Evolutionary conservation across 2,888 invertebrate species (phyloP).

Genomic region (Odontocerum albicorne): DNA sequence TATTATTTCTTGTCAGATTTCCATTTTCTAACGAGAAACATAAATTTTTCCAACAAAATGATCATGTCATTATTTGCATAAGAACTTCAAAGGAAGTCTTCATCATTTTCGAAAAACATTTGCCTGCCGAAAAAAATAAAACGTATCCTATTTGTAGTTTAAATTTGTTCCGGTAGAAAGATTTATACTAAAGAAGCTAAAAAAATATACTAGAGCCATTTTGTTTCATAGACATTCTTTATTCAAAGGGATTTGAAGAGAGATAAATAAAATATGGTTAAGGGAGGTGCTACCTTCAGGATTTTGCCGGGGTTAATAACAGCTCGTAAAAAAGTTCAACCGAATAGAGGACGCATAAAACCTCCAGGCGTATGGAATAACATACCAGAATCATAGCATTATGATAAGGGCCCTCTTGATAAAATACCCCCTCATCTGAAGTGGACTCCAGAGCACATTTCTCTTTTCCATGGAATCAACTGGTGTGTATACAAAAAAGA

Average conservation of each 20-base stretch:
- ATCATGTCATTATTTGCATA: no score
- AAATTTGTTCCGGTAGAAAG: no score
- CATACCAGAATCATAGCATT: conserved; percentile 19
- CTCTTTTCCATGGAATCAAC: not conserved
- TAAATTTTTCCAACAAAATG: no score
- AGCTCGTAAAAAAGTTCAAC: conserved; percentile 17
- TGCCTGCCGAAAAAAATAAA: no score
- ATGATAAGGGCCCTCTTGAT: conserved; percentile 32
- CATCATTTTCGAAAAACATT: no score
- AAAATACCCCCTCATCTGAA: conserved; percentile 25
- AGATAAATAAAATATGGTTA: conserved; percentile 18
- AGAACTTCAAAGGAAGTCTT: no score
- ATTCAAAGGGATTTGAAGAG: conserved; percentile 11
- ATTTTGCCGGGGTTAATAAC: conserved; percentile 24
- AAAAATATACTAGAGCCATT: not conserved
- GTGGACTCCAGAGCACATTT: conserved; percentile 9
- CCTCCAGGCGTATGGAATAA: conserved; percentile 31
- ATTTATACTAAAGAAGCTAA: no score
- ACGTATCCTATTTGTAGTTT: no score
- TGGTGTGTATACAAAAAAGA: no score
- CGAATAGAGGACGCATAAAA: conserved; percentile 30
- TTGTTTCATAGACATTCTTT: conserved; percentile 11
- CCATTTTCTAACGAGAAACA: no score
- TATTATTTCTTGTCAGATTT: no score
- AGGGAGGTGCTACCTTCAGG: not conserved